Conservation (phyloP, 1,140 invertebrate species). For the Macrocentrus cingulum region DNA sequence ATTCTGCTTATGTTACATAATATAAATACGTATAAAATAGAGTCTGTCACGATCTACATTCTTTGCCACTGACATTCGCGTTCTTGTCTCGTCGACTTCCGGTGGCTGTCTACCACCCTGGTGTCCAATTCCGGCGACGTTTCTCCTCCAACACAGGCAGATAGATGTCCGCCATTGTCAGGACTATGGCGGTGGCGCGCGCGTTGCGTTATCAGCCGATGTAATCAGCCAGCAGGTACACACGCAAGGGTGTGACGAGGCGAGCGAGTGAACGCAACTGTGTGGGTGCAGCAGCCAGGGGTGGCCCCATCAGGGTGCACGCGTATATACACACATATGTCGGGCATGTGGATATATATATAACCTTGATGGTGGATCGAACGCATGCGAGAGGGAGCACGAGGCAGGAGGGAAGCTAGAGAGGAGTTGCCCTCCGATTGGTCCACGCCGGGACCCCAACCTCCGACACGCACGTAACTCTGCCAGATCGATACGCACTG, state of each 20-base stretch:
- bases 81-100: slow-evolving; percentile 1
- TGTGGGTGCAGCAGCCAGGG: slow-evolving; percentile 21
- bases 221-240: slow-evolving; percentile 36
- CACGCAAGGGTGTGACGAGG: slow-evolving; percentile 10
- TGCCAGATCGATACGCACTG: slow-evolving; percentile 60
- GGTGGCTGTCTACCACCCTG: not conserved
- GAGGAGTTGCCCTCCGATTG: slow-evolving; percentile 55
- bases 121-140: not conserved
- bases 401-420: slow-evolving; percentile 13
- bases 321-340: not conserved
- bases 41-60: too few species aligned
- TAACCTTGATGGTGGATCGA: slow-evolving; percentile 4
- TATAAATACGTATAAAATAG: too few species aligned
- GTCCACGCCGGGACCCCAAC: slow-evolving; percentile 52
- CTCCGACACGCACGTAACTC: slow-evolving; percentile 54
- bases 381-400: slow-evolving; percentile 3
- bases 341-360: not conserved
- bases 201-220: slow-evolving; percentile 39
- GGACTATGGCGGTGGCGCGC: slow-evolving; percentile 17
- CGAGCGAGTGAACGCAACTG: not conserved
- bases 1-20: too few species aligned
- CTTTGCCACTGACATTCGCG: not conserved
- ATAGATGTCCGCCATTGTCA: slow-evolving; percentile 39
- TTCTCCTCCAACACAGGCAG: not conserved
- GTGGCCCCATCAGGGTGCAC: slow-evolving; percentile 17